Base-by-base conservation (phyloP, 1,140 invertebrate species). In the Calosoma granatense region DNA sequence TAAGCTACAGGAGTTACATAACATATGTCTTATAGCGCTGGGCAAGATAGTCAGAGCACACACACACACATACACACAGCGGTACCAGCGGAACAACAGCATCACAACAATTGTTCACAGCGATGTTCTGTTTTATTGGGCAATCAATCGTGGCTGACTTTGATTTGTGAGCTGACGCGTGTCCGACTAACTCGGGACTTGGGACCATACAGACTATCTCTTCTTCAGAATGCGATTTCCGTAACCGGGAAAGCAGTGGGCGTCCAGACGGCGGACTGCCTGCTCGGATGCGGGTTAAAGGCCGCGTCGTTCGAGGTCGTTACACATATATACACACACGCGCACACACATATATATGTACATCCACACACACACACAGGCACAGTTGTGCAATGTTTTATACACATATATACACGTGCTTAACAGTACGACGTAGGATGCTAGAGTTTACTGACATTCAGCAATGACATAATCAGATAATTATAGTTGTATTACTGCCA, bases 351-450 rank as follows among this genome's bases (percentile, higher is more conserved):
- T 9, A 36, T n/a, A 36, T 6, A 36, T n/a, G n/a, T n/a, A 36
- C 26, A 36, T 36, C 6, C 26, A 36, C n/a, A 36, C 26, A 36
- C 26, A 36, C 26, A 36, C 26, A 36, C 26, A 36, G 6, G n/a
- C 26, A 36, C 26, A 36, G 6, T 9, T n/a, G n/a, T n/a, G n/a
- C 26, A 36, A 36, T 36, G n/a, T 36, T 9, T 9, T 36, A 36
- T 36, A 36, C n/a, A 36, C n/a, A 36, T 36, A 36, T 36, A 36
- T 36, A 36, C n/a, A 36, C n/a, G n/a, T 36, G n/a, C n/a, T n/a
- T n/a, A n/a, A n/a, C n/a, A n/a, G n/a, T n/a, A n/a, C n/a, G n/a
- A n/a, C n/a, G n/a, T n/a, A n/a, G n/a, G n/a, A n/a, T n/a, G n/a
- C n/a, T n/a, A n/a, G n/a, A n/a, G n/a, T n/a, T n/a, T n/a, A n/a